These are phyloP conservation scores for Ictalurus furcatus DNA, from an alignment of 2,113 vertebrate species.

Conservation along the genomic window DNA sequence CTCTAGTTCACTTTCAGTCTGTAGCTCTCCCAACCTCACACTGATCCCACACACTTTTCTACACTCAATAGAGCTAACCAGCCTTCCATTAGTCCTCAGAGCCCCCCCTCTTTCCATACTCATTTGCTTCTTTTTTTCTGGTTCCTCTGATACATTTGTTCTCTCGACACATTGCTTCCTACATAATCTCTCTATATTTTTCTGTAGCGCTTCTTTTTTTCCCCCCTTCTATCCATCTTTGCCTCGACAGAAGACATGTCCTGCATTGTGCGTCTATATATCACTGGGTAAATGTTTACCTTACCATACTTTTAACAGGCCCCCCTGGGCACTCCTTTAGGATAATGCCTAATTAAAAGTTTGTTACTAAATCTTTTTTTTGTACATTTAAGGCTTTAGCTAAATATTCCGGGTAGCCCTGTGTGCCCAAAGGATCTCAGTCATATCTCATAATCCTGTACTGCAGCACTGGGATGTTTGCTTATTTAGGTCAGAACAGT, in stretches of 20 bases:
- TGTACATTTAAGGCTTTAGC: not conserved
- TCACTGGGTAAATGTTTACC: not conserved
- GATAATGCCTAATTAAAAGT: not conserved
- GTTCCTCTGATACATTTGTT: conserved; percentile 10
- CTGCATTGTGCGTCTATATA: not conserved
- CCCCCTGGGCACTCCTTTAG: not conserved
- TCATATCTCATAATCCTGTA: conserved; percentile 2
- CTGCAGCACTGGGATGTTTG: not conserved
- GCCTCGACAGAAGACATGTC: not conserved
- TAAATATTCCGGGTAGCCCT: not conserved
- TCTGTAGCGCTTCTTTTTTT: not conserved
- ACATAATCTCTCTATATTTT: not conserved
- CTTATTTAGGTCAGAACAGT: conserved; percentile 22
- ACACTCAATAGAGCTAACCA: conserved; percentile 3
- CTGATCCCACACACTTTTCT: not conserved
- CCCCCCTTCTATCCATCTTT: not conserved
- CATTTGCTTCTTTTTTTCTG: conserved; percentile 8
- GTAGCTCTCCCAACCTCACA: not conserved
- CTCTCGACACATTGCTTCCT: not conserved
- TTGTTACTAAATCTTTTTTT: conserved; percentile 3
- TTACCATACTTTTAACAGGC: not conserved
- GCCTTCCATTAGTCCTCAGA: not conserved
- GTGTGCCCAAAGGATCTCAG: not conserved
- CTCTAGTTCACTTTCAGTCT: not conserved
- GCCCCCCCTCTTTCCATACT: conserved; percentile 6